Conservation (phyloP, 2,113 vertebrate species). For the Cryptomyrus ogoouensis region DNA sequence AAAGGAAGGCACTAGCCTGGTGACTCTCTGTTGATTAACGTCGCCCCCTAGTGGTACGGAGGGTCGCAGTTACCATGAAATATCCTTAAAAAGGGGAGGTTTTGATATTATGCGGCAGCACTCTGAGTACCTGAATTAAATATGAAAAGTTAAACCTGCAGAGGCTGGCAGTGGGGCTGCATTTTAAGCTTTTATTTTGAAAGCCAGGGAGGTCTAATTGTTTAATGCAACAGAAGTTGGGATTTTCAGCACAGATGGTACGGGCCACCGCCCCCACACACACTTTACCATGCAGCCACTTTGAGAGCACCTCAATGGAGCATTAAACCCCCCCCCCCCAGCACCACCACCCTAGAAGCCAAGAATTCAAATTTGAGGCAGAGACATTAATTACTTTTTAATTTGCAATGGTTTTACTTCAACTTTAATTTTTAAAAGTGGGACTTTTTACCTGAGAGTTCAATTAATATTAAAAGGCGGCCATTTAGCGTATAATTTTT, state of each 20-base stretch:
- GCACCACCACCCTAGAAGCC: constrained; percentile 20
- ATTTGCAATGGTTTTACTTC: constrained; percentile 50
- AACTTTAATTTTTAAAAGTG: constrained; percentile 47
- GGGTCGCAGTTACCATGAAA: constrained; percentile 27
- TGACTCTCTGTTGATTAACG: constrained; percentile 34
- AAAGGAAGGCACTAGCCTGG: constrained; percentile 1
- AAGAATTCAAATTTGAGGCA: constrained; percentile 43
- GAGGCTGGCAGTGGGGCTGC: constrained; percentile 36
- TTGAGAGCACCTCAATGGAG: constrained; percentile 32
- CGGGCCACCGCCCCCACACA: not conserved
- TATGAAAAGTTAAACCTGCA: constrained; percentile 62
- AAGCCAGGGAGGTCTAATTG: constrained; percentile 63
- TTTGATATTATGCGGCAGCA: constrained; percentile 51
- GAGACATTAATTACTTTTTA: constrained; percentile 63
- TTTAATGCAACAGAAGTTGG: constrained; percentile 56
- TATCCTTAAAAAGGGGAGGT: constrained; percentile 40
- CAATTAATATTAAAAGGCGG: not conserved
- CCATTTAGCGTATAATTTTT: not conserved
- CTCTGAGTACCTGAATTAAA: constrained; percentile 65
- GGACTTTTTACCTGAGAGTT: constrained; percentile 49
- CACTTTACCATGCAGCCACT: constrained; percentile 27
- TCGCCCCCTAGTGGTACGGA: constrained; percentile 31
- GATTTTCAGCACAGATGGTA: constrained; percentile 14
- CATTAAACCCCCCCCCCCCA: constrained; percentile 24
- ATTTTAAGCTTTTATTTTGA: constrained; percentile 63